Conservation (phyloP, 2,797 vertebrate species). For the Microchirus variegatus region DNA sequence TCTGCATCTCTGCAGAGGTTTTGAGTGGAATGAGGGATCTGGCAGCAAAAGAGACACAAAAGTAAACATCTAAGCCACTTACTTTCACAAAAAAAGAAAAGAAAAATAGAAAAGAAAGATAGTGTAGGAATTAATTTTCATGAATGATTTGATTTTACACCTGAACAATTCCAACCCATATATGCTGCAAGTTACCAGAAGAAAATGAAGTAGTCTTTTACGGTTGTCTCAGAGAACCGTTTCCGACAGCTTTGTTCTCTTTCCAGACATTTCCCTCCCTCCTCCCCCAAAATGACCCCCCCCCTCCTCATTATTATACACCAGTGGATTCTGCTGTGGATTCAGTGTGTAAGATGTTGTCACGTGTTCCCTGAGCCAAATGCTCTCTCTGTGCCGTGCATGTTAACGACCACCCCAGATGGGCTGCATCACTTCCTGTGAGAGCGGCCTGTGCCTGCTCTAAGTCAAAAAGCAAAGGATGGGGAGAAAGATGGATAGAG, state of each 20-base stretch:
- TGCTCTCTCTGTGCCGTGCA: conserved; percentile 45
- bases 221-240: conserved; percentile 56
- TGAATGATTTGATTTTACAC: conserved; percentile 48
- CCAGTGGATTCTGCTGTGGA: conserved; percentile 57
- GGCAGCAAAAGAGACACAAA: conserved; percentile 13
- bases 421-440: conserved; percentile 66
- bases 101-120: conserved; percentile 4
- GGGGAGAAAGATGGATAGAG: conserved; percentile 1
- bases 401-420: conserved; percentile 74
- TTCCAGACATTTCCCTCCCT: conserved; percentile 50
- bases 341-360: conserved; percentile 57
- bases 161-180: conserved; percentile 26
- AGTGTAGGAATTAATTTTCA: conserved; percentile 32
- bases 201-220: conserved; percentile 47
- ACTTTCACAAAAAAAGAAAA: conserved; percentile 33
- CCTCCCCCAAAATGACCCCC: conserved; percentile 29
- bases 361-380: conserved; percentile 61
- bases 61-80: conserved; percentile 38
- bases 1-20: conserved; percentile 47
- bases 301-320: conserved; percentile 46
- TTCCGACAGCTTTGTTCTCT: conserved; percentile 69
- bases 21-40: conserved; percentile 24
- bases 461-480: conserved; percentile 29
- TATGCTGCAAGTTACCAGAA: conserved; percentile 56
- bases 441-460: conserved; percentile 49